phyloP scores from a whole-genome alignment of 2,888 invertebrate species.

The Hedychridium roseum region DNA sequence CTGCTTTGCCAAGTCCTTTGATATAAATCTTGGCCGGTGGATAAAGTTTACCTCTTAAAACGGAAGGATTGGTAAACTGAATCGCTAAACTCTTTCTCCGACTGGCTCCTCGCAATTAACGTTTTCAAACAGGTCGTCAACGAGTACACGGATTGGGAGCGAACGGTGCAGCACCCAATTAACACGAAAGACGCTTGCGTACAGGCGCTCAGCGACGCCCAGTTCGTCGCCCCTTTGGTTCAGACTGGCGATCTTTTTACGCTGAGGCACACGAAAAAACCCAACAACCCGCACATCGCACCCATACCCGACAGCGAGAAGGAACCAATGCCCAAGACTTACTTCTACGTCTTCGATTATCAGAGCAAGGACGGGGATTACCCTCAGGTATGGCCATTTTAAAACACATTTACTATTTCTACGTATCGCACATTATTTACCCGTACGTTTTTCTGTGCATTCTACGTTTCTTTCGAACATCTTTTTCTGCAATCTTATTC shows the following conservation, averaged over 20 bases:
- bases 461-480: too few species aligned
- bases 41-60: too few species aligned
- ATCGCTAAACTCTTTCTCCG: too few species aligned
- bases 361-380: conserved; percentile 90
- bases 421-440: too few species aligned
- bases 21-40: too few species aligned
- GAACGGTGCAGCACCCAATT: conserved; percentile 88
- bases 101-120: too few species aligned
- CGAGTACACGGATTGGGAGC: conserved; percentile 98
- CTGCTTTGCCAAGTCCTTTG: too few species aligned
- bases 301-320: conserved; percentile 67
- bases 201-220: conserved; percentile 91
- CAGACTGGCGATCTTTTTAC: conserved; percentile 84
- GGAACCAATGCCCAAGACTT: conserved; percentile 77
- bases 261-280: conserved; percentile 54
- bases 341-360: conserved; percentile 91
- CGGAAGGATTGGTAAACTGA: too few species aligned
- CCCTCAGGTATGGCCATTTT: conserved; percentile 75
- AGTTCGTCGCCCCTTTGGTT: conserved; percentile 90
- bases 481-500: too few species aligned
- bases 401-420: neutral
- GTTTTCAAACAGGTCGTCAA: conserved; percentile 77
- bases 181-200: conserved; percentile 89
- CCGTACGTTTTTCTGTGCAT: too few species aligned
- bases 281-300: conserved; percentile 71